phyloP scores from a whole-genome alignment of 2,797 vertebrate species.

The Hoplostethus atlanticus region DNA sequence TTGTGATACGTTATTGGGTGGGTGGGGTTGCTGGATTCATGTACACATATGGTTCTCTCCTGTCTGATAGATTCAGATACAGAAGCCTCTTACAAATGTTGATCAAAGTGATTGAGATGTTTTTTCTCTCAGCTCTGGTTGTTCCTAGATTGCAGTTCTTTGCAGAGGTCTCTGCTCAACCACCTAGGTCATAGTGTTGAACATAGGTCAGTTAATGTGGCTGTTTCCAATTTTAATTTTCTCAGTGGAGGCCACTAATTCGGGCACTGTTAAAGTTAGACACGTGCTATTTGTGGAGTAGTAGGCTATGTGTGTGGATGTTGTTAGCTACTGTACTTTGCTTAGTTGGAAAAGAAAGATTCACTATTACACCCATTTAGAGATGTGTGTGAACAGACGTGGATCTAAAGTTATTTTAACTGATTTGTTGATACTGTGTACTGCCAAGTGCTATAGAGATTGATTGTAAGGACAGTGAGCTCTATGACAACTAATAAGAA shows the following conservation, averaged over 20 bases:
- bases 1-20: not conserved
- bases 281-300: constrained; percentile 46
- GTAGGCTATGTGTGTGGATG: constrained; percentile 27
- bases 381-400: constrained; percentile 28
- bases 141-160: constrained; percentile 13
- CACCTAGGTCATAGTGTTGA: not conserved
- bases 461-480: constrained; percentile 46
- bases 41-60: constrained; percentile 71
- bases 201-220: constrained; percentile 1
- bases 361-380: constrained; percentile 13
- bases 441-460: constrained; percentile 39
- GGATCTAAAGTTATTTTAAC: constrained; percentile 32
- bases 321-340: constrained; percentile 6
- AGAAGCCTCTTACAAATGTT: constrained; percentile 74
- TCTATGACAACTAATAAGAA: constrained; percentile 66
- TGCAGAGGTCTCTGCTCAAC: not conserved
- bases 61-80: constrained; percentile 72
- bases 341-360: constrained; percentile 4
- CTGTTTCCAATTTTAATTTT: constrained; percentile 8
- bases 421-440: constrained; percentile 20
- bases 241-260: constrained; percentile 35
- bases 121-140: constrained; percentile 84
- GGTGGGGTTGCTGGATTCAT: not conserved
- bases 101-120: constrained; percentile 70
- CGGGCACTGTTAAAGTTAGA: constrained; percentile 48